phyloP scores from a whole-genome alignment of 2,888 invertebrate genomes.

The Drosophila nr. medialis region DNA sequence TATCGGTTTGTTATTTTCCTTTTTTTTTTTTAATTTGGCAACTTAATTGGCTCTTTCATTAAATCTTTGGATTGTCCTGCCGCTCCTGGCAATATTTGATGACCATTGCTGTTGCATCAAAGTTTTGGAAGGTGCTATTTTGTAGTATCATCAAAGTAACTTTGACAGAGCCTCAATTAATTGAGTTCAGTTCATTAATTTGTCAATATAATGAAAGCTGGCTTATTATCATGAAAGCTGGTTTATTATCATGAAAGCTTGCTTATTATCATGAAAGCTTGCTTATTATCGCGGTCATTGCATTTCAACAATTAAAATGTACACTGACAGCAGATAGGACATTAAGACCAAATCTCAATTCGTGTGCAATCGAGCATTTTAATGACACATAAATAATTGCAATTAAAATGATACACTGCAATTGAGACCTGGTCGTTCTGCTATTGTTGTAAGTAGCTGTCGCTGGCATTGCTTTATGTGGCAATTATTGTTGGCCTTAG shows the following conservation, averaged over 20 bases:
- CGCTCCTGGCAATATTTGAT: not conserved
- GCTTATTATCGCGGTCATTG: slow-evolving; percentile 2
- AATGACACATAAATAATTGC: slow-evolving; percentile 45
- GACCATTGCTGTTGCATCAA: not conserved
- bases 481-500: slow-evolving; percentile 27
- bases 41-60: not conserved
- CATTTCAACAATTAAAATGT: slow-evolving; percentile 14
- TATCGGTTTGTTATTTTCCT: not conserved
- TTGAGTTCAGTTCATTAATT: not conserved
- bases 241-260: not conserved
- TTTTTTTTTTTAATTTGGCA: not conserved
- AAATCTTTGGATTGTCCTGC: not conserved
- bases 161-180: not conserved
- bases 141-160: not conserved
- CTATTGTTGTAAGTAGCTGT: slow-evolving; percentile 22
- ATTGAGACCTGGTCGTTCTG: slow-evolving; percentile 9
- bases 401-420: slow-evolving; percentile 46
- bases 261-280: not conserved
- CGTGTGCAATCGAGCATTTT: slow-evolving; percentile 19
- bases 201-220: not conserved
- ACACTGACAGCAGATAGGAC: slow-evolving; percentile 9
- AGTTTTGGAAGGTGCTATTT: not conserved
- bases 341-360: slow-evolving; percentile 24
- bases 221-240: not conserved
- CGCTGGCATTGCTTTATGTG: slow-evolving; percentile 41